phyloP scores from a whole-genome alignment of 2,113 vertebrate species.

The Notothenia rossii region DNA sequence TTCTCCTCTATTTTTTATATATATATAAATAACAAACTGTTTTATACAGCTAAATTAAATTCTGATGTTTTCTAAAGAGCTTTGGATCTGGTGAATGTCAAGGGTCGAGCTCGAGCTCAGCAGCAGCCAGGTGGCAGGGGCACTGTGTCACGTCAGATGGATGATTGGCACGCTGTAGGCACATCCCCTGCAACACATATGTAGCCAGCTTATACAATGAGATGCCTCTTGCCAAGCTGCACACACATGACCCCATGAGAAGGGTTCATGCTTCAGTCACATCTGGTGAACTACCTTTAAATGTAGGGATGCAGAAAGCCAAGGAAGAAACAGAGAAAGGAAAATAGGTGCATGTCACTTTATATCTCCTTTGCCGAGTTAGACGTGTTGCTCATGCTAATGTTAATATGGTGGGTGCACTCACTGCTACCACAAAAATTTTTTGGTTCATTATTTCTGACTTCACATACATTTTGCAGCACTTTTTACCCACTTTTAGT shows the following conservation, averaged over 20 bases:
- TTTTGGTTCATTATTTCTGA: background rate
- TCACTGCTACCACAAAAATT: background rate
- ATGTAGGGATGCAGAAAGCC: background rate
- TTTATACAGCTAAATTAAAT: background rate
- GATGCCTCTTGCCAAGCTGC: conserved; percentile 6
- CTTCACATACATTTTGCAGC: conserved; percentile 4
- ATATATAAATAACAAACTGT: background rate
- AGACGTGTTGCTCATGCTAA: background rate
- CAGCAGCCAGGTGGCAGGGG: conserved; percentile 44
- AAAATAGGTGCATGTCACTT: background rate
- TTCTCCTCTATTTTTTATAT: too few relatives aligned
- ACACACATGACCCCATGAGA: background rate
- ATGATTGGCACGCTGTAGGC: conserved; percentile 23
- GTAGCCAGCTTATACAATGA: conserved; percentile 2
- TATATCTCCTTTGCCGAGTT: background rate
- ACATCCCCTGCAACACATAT: background rate
- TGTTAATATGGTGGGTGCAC: background rate
- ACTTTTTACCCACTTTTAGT: background rate
- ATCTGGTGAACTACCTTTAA: conserved; percentile 8
- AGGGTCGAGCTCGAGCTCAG: conserved; percentile 4
- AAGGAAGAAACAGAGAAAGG: background rate
- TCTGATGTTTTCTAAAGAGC: conserved; percentile 2
- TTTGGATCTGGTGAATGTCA: background rate
- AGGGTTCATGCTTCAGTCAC: background rate
- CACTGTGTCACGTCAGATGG: conserved; percentile 1